Conservation (phyloP, 37 sponge, comb jelly and placozoan genomes). For the Mnemiopsis leidyi region DNA sequence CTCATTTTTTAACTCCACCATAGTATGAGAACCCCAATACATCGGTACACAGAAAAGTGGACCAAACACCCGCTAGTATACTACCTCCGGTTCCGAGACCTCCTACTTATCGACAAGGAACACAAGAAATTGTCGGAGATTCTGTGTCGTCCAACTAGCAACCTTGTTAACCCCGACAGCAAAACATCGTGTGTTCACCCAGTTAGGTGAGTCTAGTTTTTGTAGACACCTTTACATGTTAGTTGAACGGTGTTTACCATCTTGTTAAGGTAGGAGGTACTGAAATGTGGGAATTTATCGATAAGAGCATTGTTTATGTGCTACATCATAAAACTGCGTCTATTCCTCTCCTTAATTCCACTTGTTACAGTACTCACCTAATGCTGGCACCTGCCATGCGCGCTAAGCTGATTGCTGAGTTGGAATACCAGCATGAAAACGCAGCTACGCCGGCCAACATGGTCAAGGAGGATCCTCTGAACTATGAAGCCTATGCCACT, state of each 20-base stretch:
- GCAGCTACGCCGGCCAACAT: slow-evolving; percentile 20
- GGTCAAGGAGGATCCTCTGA: slow-evolving; percentile 25
- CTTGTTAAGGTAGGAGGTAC: too few relatives aligned
- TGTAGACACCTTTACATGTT: too few relatives aligned
- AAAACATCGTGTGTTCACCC: background rate
- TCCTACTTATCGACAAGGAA: slow-evolving; percentile 44
- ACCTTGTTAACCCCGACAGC: background rate
- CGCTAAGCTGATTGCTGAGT: slow-evolving; percentile 14
- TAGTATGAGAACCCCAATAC: slow-evolving; percentile 34
- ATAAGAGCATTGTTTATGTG: too few relatives aligned
- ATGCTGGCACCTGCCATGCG: slow-evolving; percentile 35
- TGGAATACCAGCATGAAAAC: slow-evolving; percentile 28
- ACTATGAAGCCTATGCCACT: slow-evolving; percentile 21
- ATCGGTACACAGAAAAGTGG: slow-evolving; percentile 52
- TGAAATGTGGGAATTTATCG: too few relatives aligned
- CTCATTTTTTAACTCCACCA: background rate
- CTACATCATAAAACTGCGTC: too few relatives aligned
- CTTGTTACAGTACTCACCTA: background rate
- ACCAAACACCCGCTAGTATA: slow-evolving; percentile 26
- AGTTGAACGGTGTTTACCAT: too few relatives aligned
- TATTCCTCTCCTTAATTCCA: too few relatives aligned
- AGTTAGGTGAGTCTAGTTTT: background rate
- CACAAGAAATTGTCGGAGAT: background rate
- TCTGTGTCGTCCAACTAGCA: background rate
- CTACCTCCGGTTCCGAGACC: slow-evolving; percentile 39